These are phyloP conservation scores for Vicugna pacos DNA, from an alignment of 2,113 vertebrate species.

Conservation along the genomic window DNA sequence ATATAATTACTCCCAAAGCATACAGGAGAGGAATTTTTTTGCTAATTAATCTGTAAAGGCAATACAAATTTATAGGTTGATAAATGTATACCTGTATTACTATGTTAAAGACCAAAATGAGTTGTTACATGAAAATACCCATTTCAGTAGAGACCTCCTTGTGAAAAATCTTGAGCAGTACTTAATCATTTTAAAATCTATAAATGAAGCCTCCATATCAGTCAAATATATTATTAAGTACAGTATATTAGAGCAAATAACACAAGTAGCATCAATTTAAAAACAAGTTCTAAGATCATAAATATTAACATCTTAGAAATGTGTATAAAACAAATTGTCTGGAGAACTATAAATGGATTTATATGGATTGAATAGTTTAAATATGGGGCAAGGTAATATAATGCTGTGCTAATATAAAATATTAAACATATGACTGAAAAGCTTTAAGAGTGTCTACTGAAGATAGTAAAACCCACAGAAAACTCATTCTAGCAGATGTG, in stretches of 20 bases:
- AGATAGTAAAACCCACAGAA: not conserved
- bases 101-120: conserved; percentile 21
- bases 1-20: not conserved
- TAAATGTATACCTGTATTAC: not conserved
- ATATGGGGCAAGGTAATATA: not conserved
- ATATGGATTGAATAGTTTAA: conserved; percentile 36
- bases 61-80: not conserved
- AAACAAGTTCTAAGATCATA: conserved; percentile 16
- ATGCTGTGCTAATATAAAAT: not conserved
- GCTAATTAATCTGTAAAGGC: not conserved
- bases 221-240: not conserved
- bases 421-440: not conserved
- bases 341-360: conserved; percentile 30
- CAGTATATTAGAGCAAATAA: not conserved
- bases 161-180: not conserved
- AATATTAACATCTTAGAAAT: conserved; percentile 45
- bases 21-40: not conserved
- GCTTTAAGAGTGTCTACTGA: not conserved
- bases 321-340: not conserved
- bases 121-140: conserved; percentile 24
- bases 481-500: not conserved
- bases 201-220: not conserved
- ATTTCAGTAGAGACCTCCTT: not conserved
- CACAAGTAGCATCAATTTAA: not conserved
- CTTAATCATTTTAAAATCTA: conserved; percentile 28